These are phyloP conservation scores for Netelia fuscicornis DNA, from an alignment of 2,888 invertebrate genomes.

Conservation along the genomic window DNA sequence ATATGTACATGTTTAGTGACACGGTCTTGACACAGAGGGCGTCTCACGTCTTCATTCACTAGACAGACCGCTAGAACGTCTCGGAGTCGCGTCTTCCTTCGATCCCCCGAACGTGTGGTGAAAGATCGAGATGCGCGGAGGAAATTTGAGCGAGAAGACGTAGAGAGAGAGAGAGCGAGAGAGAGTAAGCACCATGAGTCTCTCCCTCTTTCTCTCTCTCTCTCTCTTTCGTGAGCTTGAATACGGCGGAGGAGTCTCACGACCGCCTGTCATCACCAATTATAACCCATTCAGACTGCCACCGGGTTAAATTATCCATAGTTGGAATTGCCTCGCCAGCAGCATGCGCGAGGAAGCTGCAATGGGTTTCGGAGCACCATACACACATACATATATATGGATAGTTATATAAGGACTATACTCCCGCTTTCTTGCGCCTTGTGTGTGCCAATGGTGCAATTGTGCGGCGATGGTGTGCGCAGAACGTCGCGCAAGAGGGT, in stretches of 20 bases:
- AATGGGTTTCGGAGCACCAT: conserved; percentile 3
- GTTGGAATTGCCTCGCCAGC: conserved; percentile 66
- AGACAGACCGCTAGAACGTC: conserved; percentile 16
- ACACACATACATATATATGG: background rate
- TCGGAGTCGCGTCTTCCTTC: conserved; percentile 40
- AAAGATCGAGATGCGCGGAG: conserved; percentile 48
- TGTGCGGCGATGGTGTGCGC: conserved; percentile 36
- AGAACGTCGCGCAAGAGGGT: no score
- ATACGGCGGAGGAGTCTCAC: conserved; percentile 61
- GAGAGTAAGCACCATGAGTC: conserved; percentile 30
- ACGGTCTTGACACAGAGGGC: background rate
- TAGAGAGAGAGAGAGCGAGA: conserved; percentile 27
- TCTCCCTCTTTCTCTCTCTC: background rate
- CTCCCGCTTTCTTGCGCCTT: conserved; percentile 36
- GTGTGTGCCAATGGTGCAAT: conserved; percentile 49
- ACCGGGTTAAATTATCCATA: conserved; percentile 81
- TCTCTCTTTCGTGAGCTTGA: conserved; percentile 43
- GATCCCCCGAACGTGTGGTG: conserved; percentile 37
- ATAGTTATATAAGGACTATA: conserved; percentile 8
- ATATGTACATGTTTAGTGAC: background rate
- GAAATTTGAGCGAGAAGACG: conserved; percentile 51
- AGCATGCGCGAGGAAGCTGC: conserved; percentile 46
- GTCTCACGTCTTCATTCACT: conserved; percentile 4
- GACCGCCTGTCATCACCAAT: conserved; percentile 83
- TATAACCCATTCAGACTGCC: conserved; percentile 81